Evolutionary conservation across 2,113 vertebrate genomes (phyloP).

Genomic region (Dascyllus trimaculatus): DNA sequence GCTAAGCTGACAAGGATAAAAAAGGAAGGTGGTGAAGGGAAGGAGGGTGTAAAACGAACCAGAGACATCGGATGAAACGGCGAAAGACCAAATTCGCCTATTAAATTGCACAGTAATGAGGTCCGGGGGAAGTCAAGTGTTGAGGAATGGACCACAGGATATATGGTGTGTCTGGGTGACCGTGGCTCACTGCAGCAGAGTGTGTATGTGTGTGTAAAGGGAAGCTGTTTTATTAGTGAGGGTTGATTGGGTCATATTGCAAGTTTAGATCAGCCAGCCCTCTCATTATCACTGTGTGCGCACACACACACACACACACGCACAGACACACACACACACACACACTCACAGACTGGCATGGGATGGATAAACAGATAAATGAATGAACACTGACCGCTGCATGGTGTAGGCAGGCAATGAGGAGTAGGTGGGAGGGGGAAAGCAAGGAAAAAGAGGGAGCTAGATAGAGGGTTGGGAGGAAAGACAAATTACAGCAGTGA

Average conservation of each 20-base stretch:
- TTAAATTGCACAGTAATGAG: conserved; percentile 67
- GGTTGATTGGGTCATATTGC: conserved; percentile 61
- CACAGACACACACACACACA: conserved; percentile 17
- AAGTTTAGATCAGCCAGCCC: conserved; percentile 57
- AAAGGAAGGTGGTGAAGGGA: not conserved
- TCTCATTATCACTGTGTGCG: conserved; percentile 52
- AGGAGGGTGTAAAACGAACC: conserved; percentile 4
- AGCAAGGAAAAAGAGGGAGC: not conserved
- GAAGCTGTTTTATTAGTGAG: conserved; percentile 43
- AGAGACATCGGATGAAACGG: conserved; percentile 30
- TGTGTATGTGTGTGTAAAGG: conserved; percentile 27
- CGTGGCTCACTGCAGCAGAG: conserved; percentile 7
- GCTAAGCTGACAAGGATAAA: conserved; percentile 2
- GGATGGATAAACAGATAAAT: conserved; percentile 59
- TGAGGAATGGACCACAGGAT: conserved; percentile 50
- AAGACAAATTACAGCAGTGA: conserved; percentile 32
- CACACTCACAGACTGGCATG: not conserved
- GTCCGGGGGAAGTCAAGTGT: conserved; percentile 53
- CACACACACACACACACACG: conserved; percentile 14
- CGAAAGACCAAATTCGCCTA: conserved; percentile 21
- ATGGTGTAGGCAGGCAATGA: conserved; percentile 12
- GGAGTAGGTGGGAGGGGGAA: conserved; percentile 6
- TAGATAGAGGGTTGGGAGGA: conserved; percentile 30
- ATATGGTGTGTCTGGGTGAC: conserved; percentile 49
- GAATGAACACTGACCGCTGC: conserved; percentile 45